These are phyloP conservation scores for Diplolepis rosae DNA, from an alignment of 2,888 invertebrate genomes.

Conservation along the genomic window DNA sequence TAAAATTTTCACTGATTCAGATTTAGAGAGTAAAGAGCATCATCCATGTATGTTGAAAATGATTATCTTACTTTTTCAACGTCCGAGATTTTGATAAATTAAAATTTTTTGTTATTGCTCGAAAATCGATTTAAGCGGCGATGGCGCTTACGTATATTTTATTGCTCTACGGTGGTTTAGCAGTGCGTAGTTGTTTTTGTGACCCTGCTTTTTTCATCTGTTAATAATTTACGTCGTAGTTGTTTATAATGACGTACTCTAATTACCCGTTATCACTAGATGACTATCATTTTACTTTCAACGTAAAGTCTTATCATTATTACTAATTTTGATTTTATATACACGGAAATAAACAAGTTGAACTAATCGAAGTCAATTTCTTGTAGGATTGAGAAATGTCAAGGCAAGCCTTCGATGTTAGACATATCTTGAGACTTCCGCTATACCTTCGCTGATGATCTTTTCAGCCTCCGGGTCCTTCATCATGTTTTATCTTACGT, in stretches of 20 bases:
- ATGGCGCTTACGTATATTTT: too few relatives aligned
- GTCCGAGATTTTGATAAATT: too few relatives aligned
- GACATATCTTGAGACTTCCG: background rate
- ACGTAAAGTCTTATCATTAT: background rate
- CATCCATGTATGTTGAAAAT: too few relatives aligned
- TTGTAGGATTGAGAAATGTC: background rate
- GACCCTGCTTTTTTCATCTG: too few relatives aligned
- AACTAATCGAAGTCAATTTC: background rate
- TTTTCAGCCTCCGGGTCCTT: background rate
- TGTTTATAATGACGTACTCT: background rate
- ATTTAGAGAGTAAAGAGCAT: too few relatives aligned
- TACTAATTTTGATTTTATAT: background rate
- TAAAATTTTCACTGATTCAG: too few relatives aligned
- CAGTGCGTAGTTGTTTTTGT: too few relatives aligned
- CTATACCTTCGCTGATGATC: background rate
- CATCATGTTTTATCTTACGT: background rate
- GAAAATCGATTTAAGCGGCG: too few relatives aligned
- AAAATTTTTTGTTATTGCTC: too few relatives aligned
- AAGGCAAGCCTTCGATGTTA: background rate
- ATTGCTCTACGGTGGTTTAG: too few relatives aligned
- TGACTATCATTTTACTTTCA: background rate
- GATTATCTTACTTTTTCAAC: too few relatives aligned
- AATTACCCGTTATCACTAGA: background rate
- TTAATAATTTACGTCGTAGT: background rate
- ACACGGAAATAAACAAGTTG: background rate